Evolutionary conservation across 2,888 invertebrate species (phyloP), one percentile per base, ranked within the genome.

Genomic region (Synanthedon myopaeformis): DNA sequence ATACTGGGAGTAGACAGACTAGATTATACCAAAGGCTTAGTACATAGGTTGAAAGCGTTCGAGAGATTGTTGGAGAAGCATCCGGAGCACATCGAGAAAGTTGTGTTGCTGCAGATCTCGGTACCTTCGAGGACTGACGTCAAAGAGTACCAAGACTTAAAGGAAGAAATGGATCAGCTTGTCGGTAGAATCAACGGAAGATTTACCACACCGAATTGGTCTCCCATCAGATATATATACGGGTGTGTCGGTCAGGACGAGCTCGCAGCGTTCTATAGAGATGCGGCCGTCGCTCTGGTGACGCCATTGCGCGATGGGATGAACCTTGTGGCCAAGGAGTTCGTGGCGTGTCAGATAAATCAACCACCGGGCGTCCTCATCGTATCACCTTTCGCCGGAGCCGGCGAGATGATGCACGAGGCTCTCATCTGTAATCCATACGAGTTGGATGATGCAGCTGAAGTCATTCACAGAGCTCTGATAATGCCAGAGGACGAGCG

Each of bases 391-490:
- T 96, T 96, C 72, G 96, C 96, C 55, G 96, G 96, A 1, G 96
- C 96, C 5, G 96, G 96, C 0, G 96, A 96, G 77, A 96, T 94
- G 89, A 96, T 96, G 96, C 96, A 96, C 79, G 96, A 96, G 74
- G 96, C 96, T 2, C 87, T 96, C 10, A 91, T 95, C 52, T 95
- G 95, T 72, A 96, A 96, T 76, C 96, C 96, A 0, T 96, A 96
- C 67, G 96, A 96, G 76, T 89, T 96, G 52, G 93, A 95, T 64
- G 94, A 94, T 61, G 95, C 95, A 3, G 95, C 96, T 13, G 95
- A 96, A 76, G 93, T 94, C 19, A 92, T 95, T 62, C 94, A 96
- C 75, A 91, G 94, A 70, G 96, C 96, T 0, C 81, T 96, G 0
- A 94, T 94, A 52, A 96, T 96, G 96, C 95, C 96, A 0, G 94